These are phyloP conservation scores for Pyrrhia umbra DNA, from an alignment of 2,888 invertebrate genomes.

Conservation along the genomic window DNA sequence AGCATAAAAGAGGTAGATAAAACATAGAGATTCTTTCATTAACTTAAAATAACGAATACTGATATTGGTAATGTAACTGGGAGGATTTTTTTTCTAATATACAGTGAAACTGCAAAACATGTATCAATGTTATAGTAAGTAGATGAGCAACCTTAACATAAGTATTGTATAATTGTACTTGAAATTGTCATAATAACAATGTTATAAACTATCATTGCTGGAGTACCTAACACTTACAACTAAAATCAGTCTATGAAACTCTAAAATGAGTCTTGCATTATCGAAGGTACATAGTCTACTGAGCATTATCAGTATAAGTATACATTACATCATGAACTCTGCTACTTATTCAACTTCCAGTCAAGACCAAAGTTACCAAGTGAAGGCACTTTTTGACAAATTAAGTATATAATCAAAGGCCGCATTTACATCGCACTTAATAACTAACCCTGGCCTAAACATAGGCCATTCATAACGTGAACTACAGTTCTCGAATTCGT, in stretches of 20 bases:
- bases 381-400: constrained; percentile 58
- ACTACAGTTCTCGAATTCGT: constrained; percentile 3
- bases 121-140: constrained; percentile 43
- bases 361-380: constrained; percentile 46
- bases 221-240: constrained; percentile 85
- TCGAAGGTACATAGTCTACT: constrained; percentile 75
- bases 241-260: constrained; percentile 88
- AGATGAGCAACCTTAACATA: constrained; percentile 54
- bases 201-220: constrained; percentile 76
- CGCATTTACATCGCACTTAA: constrained; percentile 9
- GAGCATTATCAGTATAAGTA: constrained; percentile 76
- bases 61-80: constrained; percentile 81
- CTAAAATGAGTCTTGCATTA: constrained; percentile 79
- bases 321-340: constrained; percentile 50
- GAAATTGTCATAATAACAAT: constrained; percentile 66
- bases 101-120: constrained; percentile 49
- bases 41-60: constrained; percentile 86
- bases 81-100: constrained; percentile 49
- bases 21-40: constrained; percentile 85
- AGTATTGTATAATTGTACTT: constrained; percentile 63
- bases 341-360: constrained; percentile 27
- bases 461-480: constrained; percentile 2
- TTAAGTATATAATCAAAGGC: constrained; percentile 39
- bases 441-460: background rate
- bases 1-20: constrained; percentile 89